Conservation (phyloP, 2,113 vertebrate genomes). For the Leptodactylus fuscus region DNA sequence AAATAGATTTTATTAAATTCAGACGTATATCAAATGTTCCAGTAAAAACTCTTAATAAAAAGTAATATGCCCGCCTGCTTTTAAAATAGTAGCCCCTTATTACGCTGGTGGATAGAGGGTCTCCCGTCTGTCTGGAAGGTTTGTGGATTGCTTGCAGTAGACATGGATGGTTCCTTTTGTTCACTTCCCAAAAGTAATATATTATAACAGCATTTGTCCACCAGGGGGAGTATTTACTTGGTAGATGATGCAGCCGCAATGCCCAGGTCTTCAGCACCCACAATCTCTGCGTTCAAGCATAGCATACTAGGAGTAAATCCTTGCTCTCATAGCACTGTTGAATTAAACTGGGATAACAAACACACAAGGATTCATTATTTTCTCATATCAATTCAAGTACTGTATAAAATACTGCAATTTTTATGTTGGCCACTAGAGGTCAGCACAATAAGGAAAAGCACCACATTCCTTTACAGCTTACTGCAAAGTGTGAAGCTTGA, state of each 20-base stretch:
- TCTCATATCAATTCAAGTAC: neutral
- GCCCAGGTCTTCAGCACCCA: neutral
- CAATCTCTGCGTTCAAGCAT: neutral
- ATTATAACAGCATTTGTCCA: neutral
- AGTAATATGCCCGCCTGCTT: neutral
- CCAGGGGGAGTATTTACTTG: neutral
- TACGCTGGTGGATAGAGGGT: neutral
- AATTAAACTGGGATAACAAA: neutral
- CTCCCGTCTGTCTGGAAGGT: neutral
- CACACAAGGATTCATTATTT: neutral
- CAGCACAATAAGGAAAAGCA: neutral
- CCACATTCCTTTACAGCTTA: neutral
- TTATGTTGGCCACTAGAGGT: neutral
- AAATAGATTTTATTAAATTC: neutral
- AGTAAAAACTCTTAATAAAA: neutral
- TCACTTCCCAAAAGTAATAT: neutral
- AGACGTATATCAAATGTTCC: neutral
- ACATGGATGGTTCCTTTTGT: neutral
- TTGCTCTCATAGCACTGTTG: neutral
- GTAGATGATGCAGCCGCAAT: neutral
- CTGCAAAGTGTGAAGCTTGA: neutral
- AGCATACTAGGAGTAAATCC: neutral
- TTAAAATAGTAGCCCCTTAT: neutral
- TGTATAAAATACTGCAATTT: neutral
- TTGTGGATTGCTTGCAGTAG: neutral